Evolutionary conservation across 2,888 invertebrate genomes (phyloP).

Genomic region (Trichogramma evanescens): DNA sequence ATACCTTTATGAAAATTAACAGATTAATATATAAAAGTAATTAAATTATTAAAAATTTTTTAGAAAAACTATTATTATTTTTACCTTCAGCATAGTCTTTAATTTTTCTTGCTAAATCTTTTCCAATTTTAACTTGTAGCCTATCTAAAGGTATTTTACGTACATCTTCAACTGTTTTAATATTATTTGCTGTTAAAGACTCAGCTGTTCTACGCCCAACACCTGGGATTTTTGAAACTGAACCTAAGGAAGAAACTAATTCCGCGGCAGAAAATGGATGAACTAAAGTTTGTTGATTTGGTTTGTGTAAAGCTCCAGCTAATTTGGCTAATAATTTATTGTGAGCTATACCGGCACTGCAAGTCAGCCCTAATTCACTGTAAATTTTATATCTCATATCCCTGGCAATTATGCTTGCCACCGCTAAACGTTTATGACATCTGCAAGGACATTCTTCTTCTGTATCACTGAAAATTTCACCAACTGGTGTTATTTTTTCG

Average conservation of each 20-base stretch:
- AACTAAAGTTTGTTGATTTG: conserved; percentile 74
- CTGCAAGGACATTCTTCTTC: conserved; percentile 65
- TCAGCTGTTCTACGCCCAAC: conserved; percentile 68
- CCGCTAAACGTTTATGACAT: conserved; percentile 61
- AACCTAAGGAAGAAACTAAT: conserved; percentile 60
- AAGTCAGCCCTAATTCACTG: conserved; percentile 65
- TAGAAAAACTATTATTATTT: background rate
- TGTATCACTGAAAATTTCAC: conserved; percentile 55
- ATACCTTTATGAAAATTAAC: conserved; percentile 37
- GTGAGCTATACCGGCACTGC: conserved; percentile 76
- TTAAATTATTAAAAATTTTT: background rate
- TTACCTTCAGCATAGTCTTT: conserved; percentile 64
- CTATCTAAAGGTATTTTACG: conserved; percentile 59
- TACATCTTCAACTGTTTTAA: conserved; percentile 62
- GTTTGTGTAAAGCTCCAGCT: conserved; percentile 66
- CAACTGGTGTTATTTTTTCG: conserved; percentile 46
- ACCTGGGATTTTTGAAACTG: conserved; percentile 64
- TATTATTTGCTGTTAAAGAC: conserved; percentile 48
- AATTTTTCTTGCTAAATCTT: conserved; percentile 63
- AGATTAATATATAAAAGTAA: background rate
- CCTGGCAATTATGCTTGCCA: conserved; percentile 68
- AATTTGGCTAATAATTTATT: conserved; percentile 80
- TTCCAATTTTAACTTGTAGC: conserved; percentile 53
- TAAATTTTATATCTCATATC: conserved; percentile 67
- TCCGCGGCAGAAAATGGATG: conserved; percentile 62